Evolutionary conservation across 2,888 invertebrate genomes (phyloP).

Genomic region (Sarcophaga rosellei): DNA sequence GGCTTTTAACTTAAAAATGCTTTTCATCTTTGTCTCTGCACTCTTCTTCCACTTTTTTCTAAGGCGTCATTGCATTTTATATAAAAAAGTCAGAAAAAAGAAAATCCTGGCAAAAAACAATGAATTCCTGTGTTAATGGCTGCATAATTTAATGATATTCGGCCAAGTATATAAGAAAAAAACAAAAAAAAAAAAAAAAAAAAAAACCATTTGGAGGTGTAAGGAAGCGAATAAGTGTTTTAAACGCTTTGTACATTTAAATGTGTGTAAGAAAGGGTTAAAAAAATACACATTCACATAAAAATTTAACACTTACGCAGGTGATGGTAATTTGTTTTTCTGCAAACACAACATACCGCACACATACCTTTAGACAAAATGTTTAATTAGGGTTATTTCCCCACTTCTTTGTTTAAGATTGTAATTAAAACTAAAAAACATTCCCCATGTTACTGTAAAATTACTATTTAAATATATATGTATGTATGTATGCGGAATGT

Average conservation of each 20-base stretch:
- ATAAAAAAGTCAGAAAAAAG: constrained; percentile 5
- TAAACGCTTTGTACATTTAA: constrained; percentile 25
- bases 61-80: constrained; percentile 37
- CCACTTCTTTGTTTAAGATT: too few species aligned
- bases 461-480: too few species aligned
- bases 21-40: constrained; percentile 45
- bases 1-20: constrained; percentile 61
- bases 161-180: background rate
- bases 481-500: too few species aligned
- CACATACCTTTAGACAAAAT: background rate
- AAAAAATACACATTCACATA: constrained; percentile 1
- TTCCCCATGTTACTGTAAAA: too few species aligned
- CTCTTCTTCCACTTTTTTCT: background rate
- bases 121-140: constrained; percentile 62
- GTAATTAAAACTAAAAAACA: too few species aligned
- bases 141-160: constrained; percentile 67
- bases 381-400: constrained; percentile 36
- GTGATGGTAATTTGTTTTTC: constrained; percentile 46
- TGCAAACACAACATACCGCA: background rate
- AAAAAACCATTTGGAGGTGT: constrained; percentile 1
- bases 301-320: constrained; percentile 55
- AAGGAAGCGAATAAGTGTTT: constrained; percentile 32
- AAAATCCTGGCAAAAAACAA: constrained; percentile 28
- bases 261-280: constrained; percentile 49
- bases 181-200: too few species aligned